These are phyloP conservation scores for Pyrgus malvae DNA, from an alignment of 2,888 invertebrate genomes.

Conservation along the genomic window DNA sequence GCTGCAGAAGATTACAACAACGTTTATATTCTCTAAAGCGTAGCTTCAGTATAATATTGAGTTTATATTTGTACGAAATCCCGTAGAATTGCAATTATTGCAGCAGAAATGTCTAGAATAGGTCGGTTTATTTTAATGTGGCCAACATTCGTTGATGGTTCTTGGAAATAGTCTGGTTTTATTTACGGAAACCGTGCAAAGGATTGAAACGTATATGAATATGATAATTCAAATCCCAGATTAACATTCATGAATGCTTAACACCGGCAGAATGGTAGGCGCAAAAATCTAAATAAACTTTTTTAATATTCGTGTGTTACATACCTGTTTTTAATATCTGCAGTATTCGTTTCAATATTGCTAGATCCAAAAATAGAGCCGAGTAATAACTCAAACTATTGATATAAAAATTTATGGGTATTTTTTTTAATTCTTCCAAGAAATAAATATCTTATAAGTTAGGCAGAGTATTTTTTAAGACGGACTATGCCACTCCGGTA, in stretches of 20 bases:
- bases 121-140: conserved; percentile 13
- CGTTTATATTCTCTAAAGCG: not conserved
- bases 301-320: too few species aligned
- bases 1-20: not conserved
- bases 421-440: too few species aligned
- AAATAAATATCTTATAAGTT: too few species aligned
- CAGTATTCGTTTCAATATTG: too few species aligned
- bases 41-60: not conserved
- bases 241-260: conserved; percentile 18
- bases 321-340: too few species aligned
- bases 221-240: conserved; percentile 18
- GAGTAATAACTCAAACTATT: too few species aligned
- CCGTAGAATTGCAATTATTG: not conserved
- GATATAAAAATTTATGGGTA: too few species aligned
- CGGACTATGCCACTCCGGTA: too few species aligned
- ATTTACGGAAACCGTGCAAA: conserved; percentile 12
- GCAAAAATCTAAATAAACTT: not conserved
- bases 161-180: conserved; percentile 19
- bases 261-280: not conserved
- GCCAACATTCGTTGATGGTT: conserved; percentile 5
- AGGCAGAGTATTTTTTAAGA: too few species aligned
- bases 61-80: not conserved
- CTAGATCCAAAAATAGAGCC: too few species aligned
- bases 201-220: conserved; percentile 17
- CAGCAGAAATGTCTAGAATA: conserved; percentile 5